Evolutionary conservation across 1,140 invertebrate species (phyloP), one percentile per base, ranked within the genome.

Genomic region (Lucilia sericata): DNA sequence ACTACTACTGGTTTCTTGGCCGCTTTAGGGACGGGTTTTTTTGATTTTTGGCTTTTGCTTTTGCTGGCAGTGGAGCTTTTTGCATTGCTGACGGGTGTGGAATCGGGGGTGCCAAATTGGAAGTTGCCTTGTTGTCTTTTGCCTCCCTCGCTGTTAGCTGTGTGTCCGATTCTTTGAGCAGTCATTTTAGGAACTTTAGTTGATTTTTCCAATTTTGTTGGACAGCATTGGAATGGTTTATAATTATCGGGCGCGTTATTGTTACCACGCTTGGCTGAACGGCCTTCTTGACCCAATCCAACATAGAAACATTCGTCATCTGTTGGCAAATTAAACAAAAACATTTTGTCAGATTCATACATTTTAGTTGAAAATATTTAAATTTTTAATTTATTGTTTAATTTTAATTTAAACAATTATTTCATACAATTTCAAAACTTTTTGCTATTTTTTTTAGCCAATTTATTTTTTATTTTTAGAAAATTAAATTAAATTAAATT

Each of bases 251-350:
- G 95, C 92, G 94, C 93, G 91, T 92, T 94, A 93, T 95, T 94
- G 93, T 96, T 95, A 93, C 95, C 95, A 85, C 90, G 90, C 86
- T 88, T 88, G 86, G 90, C 88, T 86, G 90, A 89, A 86, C 88
- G 86, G 86, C 89, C 89, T 84, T 88, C 88, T 74, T 91, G 89
- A 92, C 95, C 96, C 94, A 97, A 94, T 93, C 96, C 96, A 94
- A 97, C 96, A 95, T 96, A 96, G 95, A 97, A 96, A 96, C 96
- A 97, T 95, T 96, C 95, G 95, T 96, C 96, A 95, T 96, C 96
- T 97, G 95, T 94, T 93, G 88, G 86, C 87, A 90, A 89, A 91
- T 70, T 90, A 91, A 89, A 91, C 90, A 91, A 91, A 91, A 91
- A 94, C 93, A 93, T 92, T 93, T 93, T 93, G 92, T 93, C 92